phyloP scores from a whole-genome alignment of 2,113 vertebrate genomes.

The Chunga burmeisteri region DNA sequence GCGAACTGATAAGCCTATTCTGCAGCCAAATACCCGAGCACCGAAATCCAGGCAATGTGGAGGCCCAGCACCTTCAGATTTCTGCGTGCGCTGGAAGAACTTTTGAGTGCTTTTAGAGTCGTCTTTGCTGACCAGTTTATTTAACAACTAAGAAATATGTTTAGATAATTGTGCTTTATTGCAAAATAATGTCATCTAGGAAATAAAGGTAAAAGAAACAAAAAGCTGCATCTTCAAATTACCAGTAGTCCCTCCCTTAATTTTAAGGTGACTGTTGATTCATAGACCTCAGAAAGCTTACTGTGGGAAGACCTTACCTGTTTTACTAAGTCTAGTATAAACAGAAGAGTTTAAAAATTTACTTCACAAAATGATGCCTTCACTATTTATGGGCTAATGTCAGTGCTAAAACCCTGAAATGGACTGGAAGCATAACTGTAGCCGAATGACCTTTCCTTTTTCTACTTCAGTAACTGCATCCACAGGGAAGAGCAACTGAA shows the following conservation, averaged over 20 bases:
- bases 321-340: conserved; percentile 29
- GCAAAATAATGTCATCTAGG: not conserved
- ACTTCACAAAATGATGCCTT: conserved; percentile 29
- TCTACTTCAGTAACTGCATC: not conserved
- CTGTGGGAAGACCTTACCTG: not conserved
- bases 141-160: not conserved
- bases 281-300: not conserved
- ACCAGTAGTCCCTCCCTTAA: not conserved
- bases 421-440: conserved; percentile 21
- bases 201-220: not conserved
- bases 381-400: conserved; percentile 22
- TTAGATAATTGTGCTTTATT: not conserved
- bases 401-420: conserved; percentile 38
- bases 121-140: not conserved
- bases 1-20: not conserved
- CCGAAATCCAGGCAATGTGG: not conserved
- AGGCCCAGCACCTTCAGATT: not conserved
- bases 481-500: not conserved
- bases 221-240: not conserved
- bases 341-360: conserved; percentile 38
- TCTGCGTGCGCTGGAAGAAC: not conserved
- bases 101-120: not conserved
- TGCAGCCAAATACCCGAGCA: not conserved
- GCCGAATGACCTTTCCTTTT: not conserved
- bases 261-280: not conserved